phyloP scores from a whole-genome alignment of 2,888 invertebrate species.

The Eristalis arbustorum region DNA sequence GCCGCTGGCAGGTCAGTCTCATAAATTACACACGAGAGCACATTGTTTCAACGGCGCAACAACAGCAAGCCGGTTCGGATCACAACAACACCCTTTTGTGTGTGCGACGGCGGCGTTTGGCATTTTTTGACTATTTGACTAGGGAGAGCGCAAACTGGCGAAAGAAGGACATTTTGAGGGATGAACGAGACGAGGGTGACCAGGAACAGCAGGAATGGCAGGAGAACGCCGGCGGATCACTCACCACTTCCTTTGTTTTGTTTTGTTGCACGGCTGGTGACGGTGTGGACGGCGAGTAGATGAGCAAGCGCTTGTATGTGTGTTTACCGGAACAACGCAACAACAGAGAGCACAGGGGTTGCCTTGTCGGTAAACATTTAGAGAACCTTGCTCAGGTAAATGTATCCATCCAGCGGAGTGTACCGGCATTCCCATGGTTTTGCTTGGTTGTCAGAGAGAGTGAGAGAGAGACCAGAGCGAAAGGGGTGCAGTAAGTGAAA shows the following conservation, averaged over 20 bases:
- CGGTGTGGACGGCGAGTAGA: neutral
- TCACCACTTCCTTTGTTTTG: conserved; percentile 24
- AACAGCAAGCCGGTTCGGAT: neutral
- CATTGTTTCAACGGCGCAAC: conserved; percentile 25
- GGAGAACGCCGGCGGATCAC: conserved; percentile 30
- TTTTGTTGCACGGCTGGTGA: neutral
- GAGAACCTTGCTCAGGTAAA: conserved; percentile 21
- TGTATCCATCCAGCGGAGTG: neutral
- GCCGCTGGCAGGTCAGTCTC: neutral
- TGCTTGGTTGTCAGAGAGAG: neutral
- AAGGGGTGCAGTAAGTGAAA: conserved; percentile 1
- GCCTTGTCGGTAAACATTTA: conserved; percentile 29
- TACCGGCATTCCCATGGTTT: conserved; percentile 43
- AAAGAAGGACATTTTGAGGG: conserved; percentile 25
- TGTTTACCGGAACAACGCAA: neutral
- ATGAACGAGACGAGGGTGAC: conserved; percentile 42
- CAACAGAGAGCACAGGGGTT: conserved; percentile 8
- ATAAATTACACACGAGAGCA: conserved; percentile 19
- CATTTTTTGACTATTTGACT: conserved; percentile 20
- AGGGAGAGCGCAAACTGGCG: neutral
- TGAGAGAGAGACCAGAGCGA: neutral
- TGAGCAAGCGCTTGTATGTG: neutral
- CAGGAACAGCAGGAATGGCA: neutral
- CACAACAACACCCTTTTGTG: neutral
- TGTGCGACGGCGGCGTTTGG: neutral